Base-by-base conservation (phyloP, 1,140 invertebrate species). In the Cepaea nemoralis region DNA sequence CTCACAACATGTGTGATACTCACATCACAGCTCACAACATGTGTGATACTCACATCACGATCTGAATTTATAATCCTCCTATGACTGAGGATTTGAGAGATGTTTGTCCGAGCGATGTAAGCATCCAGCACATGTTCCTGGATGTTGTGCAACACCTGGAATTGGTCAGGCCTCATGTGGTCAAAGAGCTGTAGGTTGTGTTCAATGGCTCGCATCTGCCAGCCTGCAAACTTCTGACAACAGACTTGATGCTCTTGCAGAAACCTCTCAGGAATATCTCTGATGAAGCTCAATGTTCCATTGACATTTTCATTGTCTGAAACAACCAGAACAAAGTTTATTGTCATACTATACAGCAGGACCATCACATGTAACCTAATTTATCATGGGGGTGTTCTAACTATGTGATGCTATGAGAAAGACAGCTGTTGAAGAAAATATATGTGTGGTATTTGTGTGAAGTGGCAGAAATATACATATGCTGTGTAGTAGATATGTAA, bases 181-280 rank as follows among this genome's bases (percentile, higher is more conserved):
- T 77, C 63, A 70, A 83, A 89, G 69, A 85, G 80, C 10, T 83
- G 33, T n/a, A 90, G 24, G 69, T 90, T 90, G 66, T 37, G 77
- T 35, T 83, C 22, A 27, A 90, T 90, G 8, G 88, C 88, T 35
- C 84, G 69, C 31, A 82, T 79, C 82, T 90, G 89, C 59, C 82
- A 83, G 12, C 78, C 59, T 35, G 79, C 78, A 75, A 90, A 90
- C 14, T 74, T 42, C 33, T 76, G n/a, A 83, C 89, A 90, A 69
- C 94, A 95, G 0, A 93, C 88, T 27, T 93, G 91, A 33, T 97
- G 92, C 89, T 95, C 94, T n/a, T 93, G 87, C 0, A 96, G 82
- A 88, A 96, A 97, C 66, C 88, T 87, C 0, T 91, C 83, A 22
- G 95, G 95, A 67, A 97, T 93, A 76, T 93, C 91, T 5, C 93